phyloP scores from a whole-genome alignment of 1,140 invertebrate species.

The Trichonephila inaurata region DNA sequence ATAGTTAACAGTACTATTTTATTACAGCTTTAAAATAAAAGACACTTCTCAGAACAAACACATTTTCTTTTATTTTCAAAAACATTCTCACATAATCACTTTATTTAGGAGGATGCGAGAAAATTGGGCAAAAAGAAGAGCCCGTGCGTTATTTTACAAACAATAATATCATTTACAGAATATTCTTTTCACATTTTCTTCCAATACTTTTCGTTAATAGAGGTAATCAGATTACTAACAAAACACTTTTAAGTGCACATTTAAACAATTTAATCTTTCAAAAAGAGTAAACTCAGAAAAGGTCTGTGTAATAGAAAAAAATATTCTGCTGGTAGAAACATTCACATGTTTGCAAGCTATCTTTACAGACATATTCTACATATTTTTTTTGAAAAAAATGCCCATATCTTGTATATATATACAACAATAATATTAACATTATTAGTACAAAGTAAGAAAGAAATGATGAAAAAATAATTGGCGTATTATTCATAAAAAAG shows the following conservation, averaged over 20 bases:
- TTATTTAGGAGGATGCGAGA: slow-evolving; percentile 58
- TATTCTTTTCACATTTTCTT: slow-evolving; percentile 7
- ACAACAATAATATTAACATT: not conserved
- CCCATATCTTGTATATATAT: slow-evolving; percentile 25
- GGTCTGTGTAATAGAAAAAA: not conserved
- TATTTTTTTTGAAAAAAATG: not conserved
- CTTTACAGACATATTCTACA: not conserved
- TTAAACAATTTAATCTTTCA: not conserved
- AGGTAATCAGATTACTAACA: not conserved
- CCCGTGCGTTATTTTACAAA: slow-evolving; percentile 47
- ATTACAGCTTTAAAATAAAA: not conserved
- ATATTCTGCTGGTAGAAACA: slow-evolving; percentile 6
- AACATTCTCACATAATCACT: slow-evolving; percentile 64
- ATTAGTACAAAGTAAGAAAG: not conserved
- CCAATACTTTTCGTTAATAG: not conserved
- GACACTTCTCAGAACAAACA: slow-evolving; percentile 39
- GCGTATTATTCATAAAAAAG: not conserved
- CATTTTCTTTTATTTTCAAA: slow-evolving; percentile 66
- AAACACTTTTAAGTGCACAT: not conserved
- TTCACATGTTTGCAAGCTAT: not conserved
- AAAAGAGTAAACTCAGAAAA: not conserved
- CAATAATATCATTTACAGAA: slow-evolving; percentile 36
- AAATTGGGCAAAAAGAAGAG: not conserved
- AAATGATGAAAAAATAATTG: not conserved
- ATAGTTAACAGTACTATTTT: no score